Conservation (phyloP, 2,113 vertebrate species). For the Candoia aspera region DNA sequence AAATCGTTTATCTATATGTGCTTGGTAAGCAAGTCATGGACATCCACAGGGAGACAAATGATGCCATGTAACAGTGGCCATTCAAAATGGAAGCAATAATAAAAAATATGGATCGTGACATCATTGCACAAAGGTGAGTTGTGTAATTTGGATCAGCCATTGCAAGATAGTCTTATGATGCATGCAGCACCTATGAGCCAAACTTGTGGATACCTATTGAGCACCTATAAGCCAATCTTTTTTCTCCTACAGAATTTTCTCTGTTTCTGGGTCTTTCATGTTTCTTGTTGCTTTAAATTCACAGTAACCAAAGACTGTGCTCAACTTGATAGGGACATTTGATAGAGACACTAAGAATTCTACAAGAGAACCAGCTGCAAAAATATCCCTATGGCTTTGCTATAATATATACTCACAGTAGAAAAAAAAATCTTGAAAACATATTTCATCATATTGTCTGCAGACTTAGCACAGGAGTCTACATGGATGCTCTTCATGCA, state of each 20-base stretch:
- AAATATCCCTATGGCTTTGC: constrained; percentile 18
- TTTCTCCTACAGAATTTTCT: background rate
- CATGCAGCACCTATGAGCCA: background rate
- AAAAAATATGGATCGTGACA: background rate
- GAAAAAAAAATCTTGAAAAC: constrained; percentile 8
- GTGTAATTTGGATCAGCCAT: background rate
- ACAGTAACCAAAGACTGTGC: constrained; percentile 43
- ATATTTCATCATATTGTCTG: constrained; percentile 1
- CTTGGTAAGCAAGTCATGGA: background rate
- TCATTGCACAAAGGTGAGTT: background rate
- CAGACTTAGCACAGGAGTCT: constrained; percentile 35
- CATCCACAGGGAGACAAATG: background rate
- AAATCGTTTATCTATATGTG: background rate
- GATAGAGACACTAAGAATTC: constrained; percentile 20
- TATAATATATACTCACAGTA: background rate
- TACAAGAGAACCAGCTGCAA: background rate
- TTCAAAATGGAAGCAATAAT: background rate
- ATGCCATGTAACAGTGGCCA: background rate
- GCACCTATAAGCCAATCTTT: background rate
- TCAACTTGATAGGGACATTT: constrained; percentile 23
- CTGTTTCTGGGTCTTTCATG: background rate
- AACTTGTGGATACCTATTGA: background rate
- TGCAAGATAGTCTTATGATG: background rate
- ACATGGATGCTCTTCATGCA: constrained; percentile 33
- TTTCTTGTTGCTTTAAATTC: constrained; percentile 14